These are phyloP conservation scores for Meda fulgida DNA, from an alignment of 2,797 vertebrate genomes.

Conservation along the genomic window DNA sequence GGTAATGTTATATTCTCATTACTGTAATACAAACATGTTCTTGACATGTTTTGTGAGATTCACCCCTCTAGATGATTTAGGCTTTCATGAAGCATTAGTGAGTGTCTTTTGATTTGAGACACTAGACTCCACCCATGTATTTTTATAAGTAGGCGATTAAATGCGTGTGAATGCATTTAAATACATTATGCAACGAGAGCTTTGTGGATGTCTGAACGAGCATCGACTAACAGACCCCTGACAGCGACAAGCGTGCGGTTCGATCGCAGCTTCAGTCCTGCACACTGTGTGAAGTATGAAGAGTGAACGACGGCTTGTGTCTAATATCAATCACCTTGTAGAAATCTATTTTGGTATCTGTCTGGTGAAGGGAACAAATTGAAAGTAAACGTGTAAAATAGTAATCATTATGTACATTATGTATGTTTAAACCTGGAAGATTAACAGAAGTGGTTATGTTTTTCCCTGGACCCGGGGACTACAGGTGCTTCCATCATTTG, in stretches of 20 bases:
- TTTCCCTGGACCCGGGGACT: conserved; percentile 51
- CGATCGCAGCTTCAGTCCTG: conserved; percentile 35
- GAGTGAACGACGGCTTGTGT: conserved; percentile 3
- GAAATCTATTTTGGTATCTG: not conserved
- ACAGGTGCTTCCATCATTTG: conserved; percentile 60
- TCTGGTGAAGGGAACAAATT: conserved; percentile 26
- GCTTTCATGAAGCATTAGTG: not conserved
- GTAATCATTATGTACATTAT: conserved; percentile 60
- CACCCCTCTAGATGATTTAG: not conserved
- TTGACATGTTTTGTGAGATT: conserved; percentile 3
- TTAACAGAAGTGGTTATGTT: conserved; percentile 44
- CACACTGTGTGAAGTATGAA: conserved; percentile 67
- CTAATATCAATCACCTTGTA: not conserved
- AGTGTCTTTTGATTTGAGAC: conserved; percentile 5
- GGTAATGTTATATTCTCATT: not conserved
- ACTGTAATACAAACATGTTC: not conserved
- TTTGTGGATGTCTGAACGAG: conserved; percentile 10
- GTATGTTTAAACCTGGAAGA: conserved; percentile 63
- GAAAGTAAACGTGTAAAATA: conserved; percentile 41
- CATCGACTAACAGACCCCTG: not conserved
- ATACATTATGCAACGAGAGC: not conserved
- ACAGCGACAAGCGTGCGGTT: not conserved
- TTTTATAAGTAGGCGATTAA: not conserved
- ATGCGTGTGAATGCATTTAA: not conserved
- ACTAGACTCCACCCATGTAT: not conserved